Percentiles rank a stretch among this genome's conserved stretches.
Conservation (phyloP, 2,113 vertebrate genomes). For the Gopherus flavomarginatus region DNA sequence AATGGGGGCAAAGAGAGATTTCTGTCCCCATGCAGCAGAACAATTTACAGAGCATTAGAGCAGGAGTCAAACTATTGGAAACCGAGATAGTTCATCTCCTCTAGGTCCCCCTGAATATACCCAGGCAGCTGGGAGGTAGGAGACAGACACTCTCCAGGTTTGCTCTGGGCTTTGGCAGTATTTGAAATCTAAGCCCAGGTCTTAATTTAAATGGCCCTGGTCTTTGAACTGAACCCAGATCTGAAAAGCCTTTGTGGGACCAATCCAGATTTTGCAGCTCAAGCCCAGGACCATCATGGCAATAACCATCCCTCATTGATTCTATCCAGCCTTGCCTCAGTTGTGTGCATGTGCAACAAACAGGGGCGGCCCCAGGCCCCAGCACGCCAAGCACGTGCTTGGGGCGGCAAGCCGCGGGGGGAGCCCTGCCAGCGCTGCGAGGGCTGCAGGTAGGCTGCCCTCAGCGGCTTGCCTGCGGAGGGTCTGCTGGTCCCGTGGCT, state of each 20-base stretch:
- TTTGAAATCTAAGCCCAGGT: neutral
- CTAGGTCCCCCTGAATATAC: neutral
- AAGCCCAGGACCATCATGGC: fast-evolving
- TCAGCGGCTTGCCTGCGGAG: too few species aligned
- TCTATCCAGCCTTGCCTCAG: fast-evolving
- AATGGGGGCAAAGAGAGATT: neutral
- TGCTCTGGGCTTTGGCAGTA: neutral
- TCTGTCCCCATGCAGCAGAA: fast-evolving
- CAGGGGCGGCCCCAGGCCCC: too few species aligned
- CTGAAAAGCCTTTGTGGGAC: neutral
- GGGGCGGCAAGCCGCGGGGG: too few species aligned
- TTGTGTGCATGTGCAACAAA: fast-evolving
- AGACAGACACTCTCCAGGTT: fast-evolving
- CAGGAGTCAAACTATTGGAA: neutral
- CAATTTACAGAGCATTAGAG: neutral
- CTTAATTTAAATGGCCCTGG: neutral
- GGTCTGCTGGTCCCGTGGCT: too few species aligned
- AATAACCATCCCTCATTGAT: fast-evolving
- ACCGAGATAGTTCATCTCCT: neutral
- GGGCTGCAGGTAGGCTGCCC: too few species aligned
- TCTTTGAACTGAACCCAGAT: neutral
- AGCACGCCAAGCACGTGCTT: too few species aligned
- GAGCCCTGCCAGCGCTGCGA: too few species aligned
- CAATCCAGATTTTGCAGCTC: fast-evolving
- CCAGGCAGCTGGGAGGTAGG: neutral